Conservation (phyloP, 2,797 vertebrate genomes). For the Erethizon dorsatum region DNA sequence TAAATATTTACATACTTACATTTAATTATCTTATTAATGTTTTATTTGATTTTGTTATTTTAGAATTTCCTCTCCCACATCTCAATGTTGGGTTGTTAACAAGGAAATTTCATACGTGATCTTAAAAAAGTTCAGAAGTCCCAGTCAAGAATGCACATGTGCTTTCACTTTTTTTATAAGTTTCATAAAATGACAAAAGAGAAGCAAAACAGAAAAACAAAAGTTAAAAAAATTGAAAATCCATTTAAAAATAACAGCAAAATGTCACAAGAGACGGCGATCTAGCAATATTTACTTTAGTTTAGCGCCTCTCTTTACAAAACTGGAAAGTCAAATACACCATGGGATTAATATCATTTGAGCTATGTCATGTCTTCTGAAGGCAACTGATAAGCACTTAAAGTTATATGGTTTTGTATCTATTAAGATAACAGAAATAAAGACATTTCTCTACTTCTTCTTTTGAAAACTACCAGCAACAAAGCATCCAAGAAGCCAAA, state of each 20-base stretch:
- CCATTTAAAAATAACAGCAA: neutral
- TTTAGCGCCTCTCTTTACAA: neutral
- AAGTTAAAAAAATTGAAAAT: neutral
- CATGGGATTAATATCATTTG: neutral
- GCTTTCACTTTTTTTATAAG: neutral
- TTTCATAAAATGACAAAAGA: neutral
- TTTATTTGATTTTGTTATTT: neutral
- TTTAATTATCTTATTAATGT: neutral
- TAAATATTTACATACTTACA: neutral
- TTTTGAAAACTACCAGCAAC: neutral
- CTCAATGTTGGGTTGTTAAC: constrained; percentile 71
- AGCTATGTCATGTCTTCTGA: neutral
- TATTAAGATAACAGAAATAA: constrained; percentile 54
- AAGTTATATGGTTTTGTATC: constrained; percentile 11
- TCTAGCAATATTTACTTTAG: neutral
- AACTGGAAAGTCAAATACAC: neutral
- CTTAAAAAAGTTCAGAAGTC: constrained; percentile 57
- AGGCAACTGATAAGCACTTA: neutral
- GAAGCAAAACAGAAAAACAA: neutral
- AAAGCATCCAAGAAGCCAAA: neutral
- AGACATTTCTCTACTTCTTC: neutral
- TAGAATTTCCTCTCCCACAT: neutral
- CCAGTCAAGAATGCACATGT: neutral
- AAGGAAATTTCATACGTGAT: constrained; percentile 70
- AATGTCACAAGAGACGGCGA: neutral